Evolutionary conservation across 2,113 vertebrate species (phyloP), one percentile per base, ranked within the genome.

Genomic region (Ondatra zibethicus): DNA sequence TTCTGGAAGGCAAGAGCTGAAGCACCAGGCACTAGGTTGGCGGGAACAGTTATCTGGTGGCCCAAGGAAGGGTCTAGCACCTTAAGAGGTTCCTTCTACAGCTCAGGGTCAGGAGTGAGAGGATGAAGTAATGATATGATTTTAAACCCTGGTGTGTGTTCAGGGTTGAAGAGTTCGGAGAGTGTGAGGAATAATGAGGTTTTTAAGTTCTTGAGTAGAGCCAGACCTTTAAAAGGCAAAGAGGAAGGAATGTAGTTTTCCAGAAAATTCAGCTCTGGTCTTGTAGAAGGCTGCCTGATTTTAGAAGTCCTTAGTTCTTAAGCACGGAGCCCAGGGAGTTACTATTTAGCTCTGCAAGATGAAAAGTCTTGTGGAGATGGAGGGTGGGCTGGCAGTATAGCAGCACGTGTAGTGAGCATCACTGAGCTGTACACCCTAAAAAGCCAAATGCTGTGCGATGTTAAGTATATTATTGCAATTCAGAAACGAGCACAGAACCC

Each of bases 151-250:
- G 63, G 85, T 39, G 11, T 5, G 0, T 7, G 52, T 88, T 95
- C 89, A 82, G 89, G 86, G 61, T 7, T 52, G 68, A 55, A 87
- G 36, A 75, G 39, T 91, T 80, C 36, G 65, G 63, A 58, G 85
- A 14, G 9, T 14, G 3, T 42, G 84, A 92, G 50, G 27, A 50
- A 7, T 77, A 39, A 52, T 29, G 5, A 27, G 61, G 47, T 47
- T 93, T 89, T 31, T 33, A 70, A 68, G 50, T 61, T 78, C 52
- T 42, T 68, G 8, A 80, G 70, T 8, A 86, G 70, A 75, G n/a
- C 52, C 12, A 39, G 42, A 66, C 13, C 19, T 17, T 36, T 42
- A 33, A 63, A 29, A 25, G n/a, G 31, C 5, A 16, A 78, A 21
- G 39, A 21, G 39, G 66, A 58, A 77, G 5, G 17, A 84, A 31